These are phyloP conservation scores for Trachymyrmex cornetzi DNA, from an alignment of 1,140 invertebrate species.

Conservation along the genomic window DNA sequence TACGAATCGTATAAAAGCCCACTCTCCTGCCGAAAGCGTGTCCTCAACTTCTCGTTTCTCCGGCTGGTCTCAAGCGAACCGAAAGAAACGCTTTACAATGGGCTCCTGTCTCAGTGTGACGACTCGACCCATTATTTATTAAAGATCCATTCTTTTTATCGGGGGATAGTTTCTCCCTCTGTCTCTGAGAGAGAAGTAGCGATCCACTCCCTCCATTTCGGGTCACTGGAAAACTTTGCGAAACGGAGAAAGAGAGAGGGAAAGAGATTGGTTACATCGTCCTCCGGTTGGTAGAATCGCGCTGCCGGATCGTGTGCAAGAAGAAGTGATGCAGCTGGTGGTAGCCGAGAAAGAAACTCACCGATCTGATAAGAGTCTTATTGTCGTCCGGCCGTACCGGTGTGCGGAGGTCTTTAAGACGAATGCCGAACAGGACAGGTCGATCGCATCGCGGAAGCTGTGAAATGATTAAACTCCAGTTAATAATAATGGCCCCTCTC, in stretches of 20 bases:
- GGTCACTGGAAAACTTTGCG: conserved; percentile 60
- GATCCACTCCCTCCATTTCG: conserved; percentile 1
- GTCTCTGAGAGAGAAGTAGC: conserved; percentile 31
- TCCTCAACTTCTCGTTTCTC: conserved; percentile 69
- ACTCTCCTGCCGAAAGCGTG: conserved; percentile 60
- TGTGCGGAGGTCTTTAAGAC: background rate
- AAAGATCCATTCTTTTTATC: conserved; percentile 77
- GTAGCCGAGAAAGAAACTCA: conserved; percentile 46
- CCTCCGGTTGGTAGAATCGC: conserved; percentile 3
- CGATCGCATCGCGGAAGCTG: conserved; percentile 28
- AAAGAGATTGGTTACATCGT: conserved; percentile 56
- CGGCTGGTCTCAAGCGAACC: conserved; percentile 61
- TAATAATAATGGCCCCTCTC: conserved; percentile 12
- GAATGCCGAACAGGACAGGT: conserved; percentile 28
- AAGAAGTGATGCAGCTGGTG: conserved; percentile 46
- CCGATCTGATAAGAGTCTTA: conserved; percentile 53
- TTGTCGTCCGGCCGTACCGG: conserved; percentile 27
- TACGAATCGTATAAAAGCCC: conserved; percentile 63
- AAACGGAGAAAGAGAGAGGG: background rate
- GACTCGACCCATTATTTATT: conserved; percentile 75
- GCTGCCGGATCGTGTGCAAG: conserved; percentile 8
- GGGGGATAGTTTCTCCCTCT: conserved; percentile 67
- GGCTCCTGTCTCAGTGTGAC: conserved; percentile 60
- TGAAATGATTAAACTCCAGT: conserved; percentile 22
- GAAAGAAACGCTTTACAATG: conserved; percentile 73